Evolutionary conservation across 2,797 vertebrate genomes (phyloP).

Genomic region (Darevskia nairensis): DNA sequence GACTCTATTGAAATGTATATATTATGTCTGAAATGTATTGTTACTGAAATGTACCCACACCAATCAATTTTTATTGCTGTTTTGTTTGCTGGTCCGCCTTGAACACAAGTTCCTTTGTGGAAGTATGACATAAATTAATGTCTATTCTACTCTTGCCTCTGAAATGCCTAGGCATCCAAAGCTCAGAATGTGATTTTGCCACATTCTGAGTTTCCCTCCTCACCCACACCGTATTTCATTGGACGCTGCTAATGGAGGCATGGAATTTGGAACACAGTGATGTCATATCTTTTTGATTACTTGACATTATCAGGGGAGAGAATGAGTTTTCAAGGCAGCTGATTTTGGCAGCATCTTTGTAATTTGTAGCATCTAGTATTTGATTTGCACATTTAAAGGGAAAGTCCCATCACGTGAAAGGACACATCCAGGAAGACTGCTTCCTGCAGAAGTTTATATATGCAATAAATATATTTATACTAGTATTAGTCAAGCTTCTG

Average conservation of each 20-base stretch:
- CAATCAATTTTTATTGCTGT: background rate
- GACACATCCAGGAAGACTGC: background rate
- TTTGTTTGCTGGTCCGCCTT: background rate
- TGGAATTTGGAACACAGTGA: background rate
- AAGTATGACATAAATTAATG: too few relatives aligned
- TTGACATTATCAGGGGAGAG: background rate
- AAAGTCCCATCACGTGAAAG: background rate
- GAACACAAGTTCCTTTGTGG: too few relatives aligned
- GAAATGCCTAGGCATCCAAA: background rate
- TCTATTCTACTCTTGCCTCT: background rate
- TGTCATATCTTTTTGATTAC: background rate
- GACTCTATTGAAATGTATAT: too few relatives aligned
- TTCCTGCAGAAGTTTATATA: constrained; percentile 4
- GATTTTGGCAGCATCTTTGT: background rate
- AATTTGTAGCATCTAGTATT: background rate
- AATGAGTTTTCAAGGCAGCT: background rate
- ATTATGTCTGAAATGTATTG: too few relatives aligned
- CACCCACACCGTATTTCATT: background rate
- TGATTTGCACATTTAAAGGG: background rate
- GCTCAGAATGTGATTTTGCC: background rate
- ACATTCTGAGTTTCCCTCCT: background rate
- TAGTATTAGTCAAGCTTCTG: constrained; percentile 26
- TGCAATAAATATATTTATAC: background rate
- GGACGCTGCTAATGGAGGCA: background rate
- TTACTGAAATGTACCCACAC: too few relatives aligned